These are phyloP conservation scores for Acyrthosiphon pisum DNA, from an alignment of 1,140 invertebrate species.

Conservation along the genomic window DNA sequence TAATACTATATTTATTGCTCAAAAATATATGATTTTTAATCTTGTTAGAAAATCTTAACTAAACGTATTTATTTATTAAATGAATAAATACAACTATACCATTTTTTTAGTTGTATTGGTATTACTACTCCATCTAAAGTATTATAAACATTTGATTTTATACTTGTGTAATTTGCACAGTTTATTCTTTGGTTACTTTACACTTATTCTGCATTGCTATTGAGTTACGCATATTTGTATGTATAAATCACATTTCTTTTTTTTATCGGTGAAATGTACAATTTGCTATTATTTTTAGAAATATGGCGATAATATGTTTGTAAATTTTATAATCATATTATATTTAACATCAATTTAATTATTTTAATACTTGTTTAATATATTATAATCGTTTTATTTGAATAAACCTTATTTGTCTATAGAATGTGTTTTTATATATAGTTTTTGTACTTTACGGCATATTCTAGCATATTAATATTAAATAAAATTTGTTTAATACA, in stretches of 20 bases:
- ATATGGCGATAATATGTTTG: background rate
- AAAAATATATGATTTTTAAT: slow-evolving; percentile 30
- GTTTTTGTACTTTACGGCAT: background rate
- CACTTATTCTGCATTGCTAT: background rate
- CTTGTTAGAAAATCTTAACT: background rate
- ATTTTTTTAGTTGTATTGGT: background rate
- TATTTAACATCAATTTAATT: slow-evolving; percentile 19
- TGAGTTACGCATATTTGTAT: background rate
- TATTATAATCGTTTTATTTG: slow-evolving; percentile 6
- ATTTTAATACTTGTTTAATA: background rate
- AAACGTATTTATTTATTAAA: background rate
- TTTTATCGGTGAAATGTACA: slow-evolving; percentile 31
- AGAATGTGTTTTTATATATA: background rate
- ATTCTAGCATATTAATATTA: background rate
- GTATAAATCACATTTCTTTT: background rate
- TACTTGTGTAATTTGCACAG: background rate
- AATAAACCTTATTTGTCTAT: slow-evolving; percentile 42
- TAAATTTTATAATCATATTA: background rate
- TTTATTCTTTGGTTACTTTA: background rate
- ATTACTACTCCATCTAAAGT: background rate
- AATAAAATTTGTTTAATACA: background rate
- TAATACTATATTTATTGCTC: slow-evolving; percentile 45
- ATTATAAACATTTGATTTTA: background rate
- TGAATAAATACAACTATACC: background rate
- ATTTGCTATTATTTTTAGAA: background rate